A percentile compares a stretch with the other conserved stretches of the same genome.
phyloP scores from a whole-genome alignment of 2,888 invertebrate species.

The Platycnemis pennipes region DNA sequence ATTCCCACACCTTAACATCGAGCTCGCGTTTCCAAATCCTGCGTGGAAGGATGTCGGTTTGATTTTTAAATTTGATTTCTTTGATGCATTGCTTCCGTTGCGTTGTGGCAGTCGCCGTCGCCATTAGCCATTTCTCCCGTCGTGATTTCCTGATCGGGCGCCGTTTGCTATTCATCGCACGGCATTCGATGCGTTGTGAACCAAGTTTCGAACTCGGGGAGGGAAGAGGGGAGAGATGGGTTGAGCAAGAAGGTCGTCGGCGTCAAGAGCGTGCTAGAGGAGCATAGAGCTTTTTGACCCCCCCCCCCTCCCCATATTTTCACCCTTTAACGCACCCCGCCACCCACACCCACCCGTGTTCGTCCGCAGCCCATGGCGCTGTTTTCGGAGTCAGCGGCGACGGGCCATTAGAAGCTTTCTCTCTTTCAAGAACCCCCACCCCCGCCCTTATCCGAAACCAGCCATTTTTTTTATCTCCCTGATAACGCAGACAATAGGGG shows the following conservation, averaged over 20 bases:
- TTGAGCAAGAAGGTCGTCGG: neutral
- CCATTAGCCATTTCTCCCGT: neutral
- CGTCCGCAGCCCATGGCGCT: neutral
- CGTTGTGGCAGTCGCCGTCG: neutral
- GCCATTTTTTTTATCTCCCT: slow-evolving; percentile 38
- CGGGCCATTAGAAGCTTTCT: slow-evolving; percentile 3
- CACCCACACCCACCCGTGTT: neutral
- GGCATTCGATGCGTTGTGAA: neutral
- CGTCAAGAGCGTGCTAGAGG: neutral
- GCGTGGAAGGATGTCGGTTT: neutral
- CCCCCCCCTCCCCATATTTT: neutral
- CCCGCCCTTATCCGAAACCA: neutral
- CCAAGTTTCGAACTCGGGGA: neutral
- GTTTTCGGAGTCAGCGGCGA: neutral
- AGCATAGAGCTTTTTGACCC: neutral
- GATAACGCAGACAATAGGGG: slow-evolving; percentile 60
- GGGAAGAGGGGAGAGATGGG: neutral
- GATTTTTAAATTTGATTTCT: neutral
- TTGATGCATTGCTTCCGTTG: neutral
- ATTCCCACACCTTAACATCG: no score
- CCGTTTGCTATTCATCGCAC: neutral
- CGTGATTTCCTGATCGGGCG: neutral
- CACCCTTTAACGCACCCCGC: neutral
- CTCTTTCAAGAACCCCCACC: neutral
- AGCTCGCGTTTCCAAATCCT: neutral